A percentile compares a stretch with the other conserved stretches of the same genome.
Evolutionary conservation across 2,797 vertebrate genomes (phyloP).

Genomic region (Pseudochirops cupreus): DNA sequence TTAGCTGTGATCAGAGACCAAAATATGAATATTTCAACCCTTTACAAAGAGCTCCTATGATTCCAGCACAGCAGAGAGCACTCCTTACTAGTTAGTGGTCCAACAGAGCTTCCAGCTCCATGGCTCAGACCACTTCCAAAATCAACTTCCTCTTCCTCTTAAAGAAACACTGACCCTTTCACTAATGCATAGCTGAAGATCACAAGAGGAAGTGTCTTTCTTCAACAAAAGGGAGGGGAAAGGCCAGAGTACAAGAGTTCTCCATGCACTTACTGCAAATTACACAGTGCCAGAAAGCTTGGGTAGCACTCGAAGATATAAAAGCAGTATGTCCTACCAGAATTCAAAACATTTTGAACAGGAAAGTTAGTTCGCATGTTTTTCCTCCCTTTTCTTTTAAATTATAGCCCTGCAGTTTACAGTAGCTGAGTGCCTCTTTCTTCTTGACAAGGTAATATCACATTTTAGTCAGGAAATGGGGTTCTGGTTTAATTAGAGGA

Average conservation of each 20-base stretch:
- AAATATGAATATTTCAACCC: slow-evolving; percentile 67
- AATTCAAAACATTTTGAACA: not conserved
- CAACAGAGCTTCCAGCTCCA: slow-evolving; percentile 52
- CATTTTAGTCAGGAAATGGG: not conserved
- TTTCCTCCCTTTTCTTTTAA: not conserved
- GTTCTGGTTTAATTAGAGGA: not conserved
- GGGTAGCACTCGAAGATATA: not conserved
- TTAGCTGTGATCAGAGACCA: slow-evolving; percentile 50
- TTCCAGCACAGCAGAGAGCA: slow-evolving; percentile 43
- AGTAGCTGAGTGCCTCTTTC: slow-evolving; percentile 15
- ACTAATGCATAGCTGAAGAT: slow-evolving; percentile 25
- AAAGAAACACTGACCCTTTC: slow-evolving; percentile 52
- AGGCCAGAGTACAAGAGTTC: not conserved
- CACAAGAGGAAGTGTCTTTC: slow-evolving; percentile 10
- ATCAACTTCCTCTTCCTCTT: slow-evolving; percentile 48
- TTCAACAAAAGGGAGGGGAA: not conserved
- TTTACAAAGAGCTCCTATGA: slow-evolving; percentile 43
- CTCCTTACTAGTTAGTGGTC: slow-evolving; percentile 52
- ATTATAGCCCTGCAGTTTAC: slow-evolving; percentile 30
- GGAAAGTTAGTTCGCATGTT: not conserved
- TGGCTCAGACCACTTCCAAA: slow-evolving; percentile 14
- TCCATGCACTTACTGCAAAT: slow-evolving; percentile 26
- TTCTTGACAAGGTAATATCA: slow-evolving; percentile 19
- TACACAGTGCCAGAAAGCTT: not conserved
- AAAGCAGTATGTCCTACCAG: slow-evolving; percentile 4